Evolutionary conservation across 1,140 invertebrate genomes (phyloP).

Genomic region (Meteorus sp.): DNA sequence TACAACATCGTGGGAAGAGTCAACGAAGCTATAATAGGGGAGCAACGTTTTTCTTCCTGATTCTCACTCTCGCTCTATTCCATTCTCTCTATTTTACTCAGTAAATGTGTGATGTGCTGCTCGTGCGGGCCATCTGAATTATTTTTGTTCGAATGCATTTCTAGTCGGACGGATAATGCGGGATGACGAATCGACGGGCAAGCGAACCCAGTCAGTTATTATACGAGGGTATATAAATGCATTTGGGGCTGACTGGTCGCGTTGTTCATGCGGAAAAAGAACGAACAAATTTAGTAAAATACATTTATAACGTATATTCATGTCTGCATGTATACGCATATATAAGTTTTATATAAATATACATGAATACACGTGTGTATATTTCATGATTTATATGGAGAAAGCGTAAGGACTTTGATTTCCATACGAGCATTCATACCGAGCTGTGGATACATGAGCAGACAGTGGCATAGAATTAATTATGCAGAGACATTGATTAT

Average conservation of each 20-base stretch:
- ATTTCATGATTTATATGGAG: neutral
- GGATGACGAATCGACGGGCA: conserved; percentile 24
- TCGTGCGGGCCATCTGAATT: conserved; percentile 21
- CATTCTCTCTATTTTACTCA: too few species aligned
- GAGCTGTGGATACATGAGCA: conserved; percentile 5
- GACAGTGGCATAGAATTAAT: conserved; percentile 9
- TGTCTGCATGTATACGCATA: too few species aligned
- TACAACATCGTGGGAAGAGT: conserved; percentile 16
- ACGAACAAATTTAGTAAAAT: too few species aligned
- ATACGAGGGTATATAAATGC: neutral
- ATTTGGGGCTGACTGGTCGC: neutral
- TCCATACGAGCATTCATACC: neutral
- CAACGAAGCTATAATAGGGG: neutral
- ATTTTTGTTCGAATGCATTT: conserved; percentile 24
- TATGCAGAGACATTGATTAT: conserved; percentile 22
- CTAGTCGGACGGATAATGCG: conserved; percentile 23
- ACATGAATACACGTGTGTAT: too few species aligned
- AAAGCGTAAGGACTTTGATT: neutral
- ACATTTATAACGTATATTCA: too few species aligned
- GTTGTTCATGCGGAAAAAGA: too few species aligned
- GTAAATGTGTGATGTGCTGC: too few species aligned
- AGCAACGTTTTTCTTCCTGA: conserved; percentile 2
- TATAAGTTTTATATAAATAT: too few species aligned
- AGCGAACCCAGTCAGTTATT: too few species aligned
- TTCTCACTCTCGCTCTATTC: neutral